Evolutionary conservation across 2,888 invertebrate species (phyloP).

Genomic region (Orthonevra nobilis): DNA sequence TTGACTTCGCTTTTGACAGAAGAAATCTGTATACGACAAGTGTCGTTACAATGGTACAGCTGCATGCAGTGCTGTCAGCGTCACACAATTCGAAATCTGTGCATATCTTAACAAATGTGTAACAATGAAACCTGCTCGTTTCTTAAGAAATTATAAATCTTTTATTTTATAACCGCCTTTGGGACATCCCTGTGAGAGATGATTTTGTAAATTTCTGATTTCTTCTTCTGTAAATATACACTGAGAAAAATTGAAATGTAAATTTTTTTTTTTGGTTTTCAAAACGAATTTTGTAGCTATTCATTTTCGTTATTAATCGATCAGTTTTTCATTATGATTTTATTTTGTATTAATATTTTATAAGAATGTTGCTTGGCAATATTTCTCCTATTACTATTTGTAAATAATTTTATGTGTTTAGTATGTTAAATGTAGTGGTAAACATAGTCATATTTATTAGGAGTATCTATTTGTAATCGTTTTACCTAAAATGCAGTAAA

Average conservation of each 20-base stretch:
- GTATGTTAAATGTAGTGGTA: constrained; percentile 53
- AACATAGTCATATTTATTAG: constrained; percentile 69
- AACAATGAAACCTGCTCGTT: too few relatives aligned
- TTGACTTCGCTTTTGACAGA: too few relatives aligned
- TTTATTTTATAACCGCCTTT: too few relatives aligned
- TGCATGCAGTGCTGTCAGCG: too few relatives aligned
- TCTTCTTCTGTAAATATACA: constrained; percentile 26
- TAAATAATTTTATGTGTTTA: constrained; percentile 49
- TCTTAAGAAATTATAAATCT: too few relatives aligned
- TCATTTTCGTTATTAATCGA: too few relatives aligned
- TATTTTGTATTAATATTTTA: constrained; percentile 8
- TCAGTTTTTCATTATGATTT: constrained; percentile 24
- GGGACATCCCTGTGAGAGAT: constrained; percentile 35
- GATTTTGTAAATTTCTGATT: constrained; percentile 18
- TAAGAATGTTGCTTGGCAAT: constrained; percentile 30
- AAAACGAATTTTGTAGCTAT: too few relatives aligned
- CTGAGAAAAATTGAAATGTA: constrained; percentile 19
- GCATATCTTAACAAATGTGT: too few relatives aligned
- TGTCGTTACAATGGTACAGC: too few relatives aligned
- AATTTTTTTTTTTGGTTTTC: too few relatives aligned
- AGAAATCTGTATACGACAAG: too few relatives aligned
- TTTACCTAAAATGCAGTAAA: constrained; percentile 20
- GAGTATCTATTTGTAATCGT: constrained; percentile 46
- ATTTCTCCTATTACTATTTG: constrained; percentile 29
- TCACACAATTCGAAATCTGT: too few relatives aligned